Base-by-base conservation (phyloP, 2,113 vertebrate species). In the Syngnathus floridae region DNA sequence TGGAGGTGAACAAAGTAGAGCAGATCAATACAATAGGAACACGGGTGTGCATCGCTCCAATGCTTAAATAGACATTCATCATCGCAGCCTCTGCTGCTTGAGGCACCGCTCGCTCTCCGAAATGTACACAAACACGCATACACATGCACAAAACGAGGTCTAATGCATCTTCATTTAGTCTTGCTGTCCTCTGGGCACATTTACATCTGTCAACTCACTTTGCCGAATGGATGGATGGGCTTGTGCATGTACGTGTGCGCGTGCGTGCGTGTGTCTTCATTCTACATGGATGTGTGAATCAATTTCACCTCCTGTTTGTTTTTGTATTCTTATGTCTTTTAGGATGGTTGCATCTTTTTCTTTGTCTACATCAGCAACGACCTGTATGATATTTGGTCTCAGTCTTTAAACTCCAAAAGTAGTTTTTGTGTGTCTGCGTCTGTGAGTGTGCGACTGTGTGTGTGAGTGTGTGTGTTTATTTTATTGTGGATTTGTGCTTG, bases 151-250 rank as follows among this genome's bases (percentile, higher is more conserved):
- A 45, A 70, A 62, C 36, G 48, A 67, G 54, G 64, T 68, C 75
- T 85, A 86, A 89, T 87, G 79, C 79, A 86, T 87, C 87, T 89
- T 87, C 86, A 87, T 87, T 89, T 87, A 76, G 83, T 67, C 74
- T 66, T 72, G 74, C 83, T 85, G 82, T 88, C 87, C 80, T 84
- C 80, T 81, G 79, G 82, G 81, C 77, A 85, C 86, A 87, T 89
- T 87, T 89, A 85, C 87, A 89, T 87, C 83, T 89, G 87, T 86
- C 86, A 87, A 69, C 80, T 74, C 71, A 62, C 74, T 64, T 75
- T 82, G 75, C 74, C 77, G 62, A 85, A 79, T 85, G 86, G 80
- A 87, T 87, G 82, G 78, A 82, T 87, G 64, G 38, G 66, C 36
- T 69, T 62, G 60, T 48, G 62, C 48, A 52, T 4, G 70, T 62